Percentiles rank a stretch among this genome's conserved stretches.
phyloP scores from a whole-genome alignment of 2,797 vertebrate species.

The Sebastes dallii region DNA sequence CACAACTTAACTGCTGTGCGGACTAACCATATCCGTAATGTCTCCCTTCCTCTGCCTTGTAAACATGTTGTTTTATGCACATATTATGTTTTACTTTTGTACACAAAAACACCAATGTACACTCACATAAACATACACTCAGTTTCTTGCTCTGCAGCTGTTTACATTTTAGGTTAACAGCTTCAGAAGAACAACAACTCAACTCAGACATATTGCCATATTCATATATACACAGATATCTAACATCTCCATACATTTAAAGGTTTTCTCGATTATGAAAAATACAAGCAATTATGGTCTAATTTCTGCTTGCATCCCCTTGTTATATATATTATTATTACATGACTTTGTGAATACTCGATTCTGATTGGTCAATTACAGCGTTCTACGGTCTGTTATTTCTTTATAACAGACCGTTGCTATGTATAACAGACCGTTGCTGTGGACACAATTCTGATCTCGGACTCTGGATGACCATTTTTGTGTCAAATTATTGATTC shows the following conservation, averaged over 20 bases:
- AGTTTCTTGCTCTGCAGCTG: neutral
- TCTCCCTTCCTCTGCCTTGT: neutral
- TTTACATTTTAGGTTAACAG: neutral
- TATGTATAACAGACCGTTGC: too few relatives aligned
- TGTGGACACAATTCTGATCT: rapidly evolving
- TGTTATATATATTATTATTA: too few relatives aligned
- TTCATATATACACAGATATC: neutral
- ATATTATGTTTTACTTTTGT: neutral
- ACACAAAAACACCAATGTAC: neutral
- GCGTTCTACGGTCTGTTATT: too few relatives aligned
- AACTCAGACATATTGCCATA: neutral
- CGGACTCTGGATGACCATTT: too few relatives aligned
- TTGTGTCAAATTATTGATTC: too few relatives aligned
- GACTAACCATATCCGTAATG: neutral
- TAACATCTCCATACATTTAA: neutral
- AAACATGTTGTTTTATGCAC: constrained; percentile 6
- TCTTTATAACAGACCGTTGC: too few relatives aligned
- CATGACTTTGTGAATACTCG: too few relatives aligned
- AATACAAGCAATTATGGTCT: neutral
- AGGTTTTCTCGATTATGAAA: neutral
- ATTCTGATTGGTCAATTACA: too few relatives aligned
- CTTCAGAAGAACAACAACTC: neutral
- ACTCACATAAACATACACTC: neutral
- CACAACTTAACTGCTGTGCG: constrained; percentile 5
- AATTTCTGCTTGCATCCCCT: neutral